Evolutionary conservation across 2,113 vertebrate genomes (phyloP).

Genomic region (Rhipidura dahli): DNA sequence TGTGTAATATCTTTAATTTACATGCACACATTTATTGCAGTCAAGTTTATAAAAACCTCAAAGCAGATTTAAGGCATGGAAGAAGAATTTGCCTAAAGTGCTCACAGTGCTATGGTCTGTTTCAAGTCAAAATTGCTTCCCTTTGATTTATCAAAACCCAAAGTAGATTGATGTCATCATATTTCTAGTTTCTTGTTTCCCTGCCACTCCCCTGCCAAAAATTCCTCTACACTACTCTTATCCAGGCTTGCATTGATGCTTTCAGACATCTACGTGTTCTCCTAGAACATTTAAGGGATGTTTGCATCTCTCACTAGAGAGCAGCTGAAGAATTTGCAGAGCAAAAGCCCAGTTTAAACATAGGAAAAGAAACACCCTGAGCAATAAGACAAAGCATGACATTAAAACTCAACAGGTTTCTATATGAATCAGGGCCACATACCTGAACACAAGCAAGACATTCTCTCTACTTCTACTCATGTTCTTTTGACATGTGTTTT

Average conservation of each 20-base stretch:
- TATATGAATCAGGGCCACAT: neutral
- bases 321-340: neutral
- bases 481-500: neutral
- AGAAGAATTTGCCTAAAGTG: neutral
- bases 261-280: neutral
- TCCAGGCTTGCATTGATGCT: neutral
- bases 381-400: neutral
- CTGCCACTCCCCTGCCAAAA: neutral
- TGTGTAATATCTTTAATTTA: neutral
- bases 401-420: neutral
- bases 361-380: neutral
- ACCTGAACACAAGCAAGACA: neutral
- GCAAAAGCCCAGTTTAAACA: neutral
- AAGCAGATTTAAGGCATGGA: neutral
- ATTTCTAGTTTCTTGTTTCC: neutral
- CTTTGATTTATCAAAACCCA: neutral
- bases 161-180: neutral
- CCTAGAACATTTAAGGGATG: neutral
- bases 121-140: neutral
- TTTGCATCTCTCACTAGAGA: neutral
- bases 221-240: neutral
- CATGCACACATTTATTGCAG: neutral
- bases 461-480: neutral
- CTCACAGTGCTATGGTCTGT: neutral
- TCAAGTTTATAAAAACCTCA: neutral